phyloP scores from a whole-genome alignment of 2,888 invertebrate species.

The Dryadula phaetusa region DNA sequence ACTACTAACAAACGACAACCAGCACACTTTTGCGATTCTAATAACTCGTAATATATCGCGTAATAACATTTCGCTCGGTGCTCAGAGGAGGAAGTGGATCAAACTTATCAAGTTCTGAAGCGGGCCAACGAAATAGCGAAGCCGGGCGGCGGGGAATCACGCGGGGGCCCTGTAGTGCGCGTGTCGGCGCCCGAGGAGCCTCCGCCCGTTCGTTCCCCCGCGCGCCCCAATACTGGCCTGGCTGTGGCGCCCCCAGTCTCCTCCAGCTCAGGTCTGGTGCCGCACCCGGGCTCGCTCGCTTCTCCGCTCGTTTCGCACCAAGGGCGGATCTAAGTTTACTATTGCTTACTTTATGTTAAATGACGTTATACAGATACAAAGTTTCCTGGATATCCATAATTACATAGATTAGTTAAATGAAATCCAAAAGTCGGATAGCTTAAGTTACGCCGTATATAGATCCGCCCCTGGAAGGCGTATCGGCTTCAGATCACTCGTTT shows the following conservation, averaged over 20 bases:
- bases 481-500: conserved; percentile 79
- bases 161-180: conserved; percentile 78
- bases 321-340: conserved; percentile 55
- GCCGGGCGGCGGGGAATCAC: conserved; percentile 81
- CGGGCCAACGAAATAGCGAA: conserved; percentile 95
- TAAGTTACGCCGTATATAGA: conserved; percentile 38
- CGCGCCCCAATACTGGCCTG: conserved; percentile 81
- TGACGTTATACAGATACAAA: background rate
- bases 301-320: conserved; percentile 72
- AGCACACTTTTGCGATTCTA: conserved; percentile 26
- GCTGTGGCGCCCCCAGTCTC: conserved; percentile 87
- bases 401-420: background rate
- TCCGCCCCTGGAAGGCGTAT: conserved; percentile 60
- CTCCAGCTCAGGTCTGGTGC: conserved; percentile 88
- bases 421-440: background rate
- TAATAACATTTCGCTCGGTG: conserved; percentile 77
- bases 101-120: conserved; percentile 97
- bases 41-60: conserved; percentile 46
- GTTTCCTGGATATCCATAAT: background rate
- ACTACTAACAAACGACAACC: conserved; percentile 50
- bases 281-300: conserved; percentile 74
- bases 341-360: conserved; percentile 16
- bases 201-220: conserved; percentile 75
- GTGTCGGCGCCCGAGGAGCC: conserved; percentile 70
- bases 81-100: conserved; percentile 91